A percentile compares a stretch with the other conserved stretches of the same genome.
Evolutionary conservation across 2,113 vertebrate species (phyloP).

Genomic region (Elgaria multicarinata): DNA sequence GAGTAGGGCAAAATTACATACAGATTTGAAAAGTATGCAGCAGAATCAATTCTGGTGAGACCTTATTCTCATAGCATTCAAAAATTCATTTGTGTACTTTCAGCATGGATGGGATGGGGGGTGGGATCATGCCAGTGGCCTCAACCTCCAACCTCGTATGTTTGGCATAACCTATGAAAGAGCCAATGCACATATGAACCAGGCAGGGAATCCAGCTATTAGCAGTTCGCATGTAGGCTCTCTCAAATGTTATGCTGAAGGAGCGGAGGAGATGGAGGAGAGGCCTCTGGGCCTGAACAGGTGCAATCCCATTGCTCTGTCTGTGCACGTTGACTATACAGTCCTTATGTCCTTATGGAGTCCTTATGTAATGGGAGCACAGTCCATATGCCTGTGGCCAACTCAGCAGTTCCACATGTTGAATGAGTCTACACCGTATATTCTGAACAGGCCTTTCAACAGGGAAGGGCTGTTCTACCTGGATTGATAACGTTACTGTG

Average conservation of each 20-base stretch:
- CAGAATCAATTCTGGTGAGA: no score
- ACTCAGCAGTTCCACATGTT: neutral
- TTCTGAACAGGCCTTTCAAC: neutral
- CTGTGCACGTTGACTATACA: neutral
- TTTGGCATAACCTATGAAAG: neutral
- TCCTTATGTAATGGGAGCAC: neutral
- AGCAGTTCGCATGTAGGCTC: neutral
- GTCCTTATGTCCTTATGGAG: no score
- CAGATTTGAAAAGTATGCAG: no score
- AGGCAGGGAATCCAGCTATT: neutral
- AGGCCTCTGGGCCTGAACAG: neutral
- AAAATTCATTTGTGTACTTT: neutral
- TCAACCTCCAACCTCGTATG: neutral
- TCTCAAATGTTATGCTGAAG: neutral
- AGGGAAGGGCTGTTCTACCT: neutral
- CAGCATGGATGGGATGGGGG: neutral
- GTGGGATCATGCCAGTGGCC: neutral
- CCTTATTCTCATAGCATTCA: no score
- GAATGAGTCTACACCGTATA: neutral
- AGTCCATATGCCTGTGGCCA: neutral
- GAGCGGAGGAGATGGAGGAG: neutral
- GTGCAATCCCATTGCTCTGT: neutral
- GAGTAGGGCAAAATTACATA: no score
- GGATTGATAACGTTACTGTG: neutral
- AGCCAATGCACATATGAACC: no score